Percentiles rank a stretch among this genome's conserved stretches.
Evolutionary conservation across 2,888 invertebrate species (phyloP).

Genomic region (Drosophila basisetae): DNA sequence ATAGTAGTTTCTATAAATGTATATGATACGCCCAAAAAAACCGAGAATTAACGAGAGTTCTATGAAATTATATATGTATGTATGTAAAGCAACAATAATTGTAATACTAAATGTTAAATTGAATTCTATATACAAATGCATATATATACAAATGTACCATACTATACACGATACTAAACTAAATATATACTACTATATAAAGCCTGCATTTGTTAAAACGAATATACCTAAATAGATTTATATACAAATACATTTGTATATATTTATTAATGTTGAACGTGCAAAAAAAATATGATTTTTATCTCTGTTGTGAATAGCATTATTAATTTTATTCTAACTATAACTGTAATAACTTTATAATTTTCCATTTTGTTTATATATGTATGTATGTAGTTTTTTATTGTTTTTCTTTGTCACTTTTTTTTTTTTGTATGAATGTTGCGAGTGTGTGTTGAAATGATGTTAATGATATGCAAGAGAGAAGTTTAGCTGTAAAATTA

Average conservation of each 20-base stretch:
- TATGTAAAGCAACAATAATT: conserved; percentile 30
- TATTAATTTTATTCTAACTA: conserved; percentile 29
- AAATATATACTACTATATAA: conserved; percentile 37
- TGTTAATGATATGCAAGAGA: conserved; percentile 9
- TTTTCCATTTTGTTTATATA: background rate
- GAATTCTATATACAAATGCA: conserved; percentile 27
- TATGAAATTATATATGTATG: conserved; percentile 28
- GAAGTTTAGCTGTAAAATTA: conserved; percentile 43
- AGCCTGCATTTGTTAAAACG: conserved; percentile 68
- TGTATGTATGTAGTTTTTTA: background rate
- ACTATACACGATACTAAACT: conserved; percentile 15
- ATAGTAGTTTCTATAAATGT: conserved; percentile 37
- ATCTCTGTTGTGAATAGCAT: conserved; percentile 43
- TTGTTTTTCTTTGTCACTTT: background rate
- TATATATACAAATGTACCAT: background rate
- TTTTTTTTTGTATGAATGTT: conserved; percentile 22
- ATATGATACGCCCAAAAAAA: conserved; percentile 16
- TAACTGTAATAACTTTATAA: conserved; percentile 14
- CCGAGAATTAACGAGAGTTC: conserved; percentile 29
- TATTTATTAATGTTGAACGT: conserved; percentile 45
- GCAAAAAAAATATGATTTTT: conserved; percentile 28
- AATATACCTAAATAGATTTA: conserved; percentile 36
- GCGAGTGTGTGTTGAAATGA: conserved; percentile 26
- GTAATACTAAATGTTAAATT: conserved; percentile 34
- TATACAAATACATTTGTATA: conserved; percentile 4